These are phyloP conservation scores for Carassius carassius DNA, from an alignment of 2,113 vertebrate species.

Conservation along the genomic window DNA sequence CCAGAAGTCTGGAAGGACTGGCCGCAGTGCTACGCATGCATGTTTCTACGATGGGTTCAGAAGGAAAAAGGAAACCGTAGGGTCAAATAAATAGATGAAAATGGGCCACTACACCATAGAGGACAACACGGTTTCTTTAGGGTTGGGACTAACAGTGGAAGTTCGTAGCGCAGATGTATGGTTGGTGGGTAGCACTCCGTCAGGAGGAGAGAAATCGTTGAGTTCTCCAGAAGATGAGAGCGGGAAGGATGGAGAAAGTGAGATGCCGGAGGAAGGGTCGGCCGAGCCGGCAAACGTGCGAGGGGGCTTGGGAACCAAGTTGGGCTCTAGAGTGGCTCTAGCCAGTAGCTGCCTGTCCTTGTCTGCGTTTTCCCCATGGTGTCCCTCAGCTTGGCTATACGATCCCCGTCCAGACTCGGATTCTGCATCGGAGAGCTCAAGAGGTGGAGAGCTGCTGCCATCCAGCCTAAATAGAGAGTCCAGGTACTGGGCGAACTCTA, in stretches of 20 bases:
- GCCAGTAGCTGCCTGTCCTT: constrained; percentile 83
- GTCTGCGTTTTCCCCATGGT: constrained; percentile 79
- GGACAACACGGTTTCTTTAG: constrained; percentile 77
- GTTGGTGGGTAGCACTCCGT: constrained; percentile 77
- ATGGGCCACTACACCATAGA: constrained; percentile 73
- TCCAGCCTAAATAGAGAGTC: constrained; percentile 97
- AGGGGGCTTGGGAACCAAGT: constrained; percentile 94
- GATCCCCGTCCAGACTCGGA: constrained; percentile 78
- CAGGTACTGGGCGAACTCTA: constrained; percentile 97
- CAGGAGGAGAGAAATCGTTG: constrained; percentile 90
- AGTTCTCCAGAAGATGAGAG: constrained; percentile 96
- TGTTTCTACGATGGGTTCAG: constrained; percentile 69
- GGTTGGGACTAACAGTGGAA: constrained; percentile 84
- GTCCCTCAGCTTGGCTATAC: constrained; percentile 82
- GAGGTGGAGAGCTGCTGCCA: constrained; percentile 89
- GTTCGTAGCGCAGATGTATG: constrained; percentile 83
- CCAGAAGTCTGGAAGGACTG: constrained; percentile 41
- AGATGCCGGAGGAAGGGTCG: constrained; percentile 96
- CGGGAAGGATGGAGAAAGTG: constrained; percentile 93
- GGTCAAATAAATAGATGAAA: constrained; percentile 15
- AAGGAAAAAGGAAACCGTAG: constrained; percentile 30
- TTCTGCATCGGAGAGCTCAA: constrained; percentile 85
- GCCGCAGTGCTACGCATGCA: constrained; percentile 74
- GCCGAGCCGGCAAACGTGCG: constrained; percentile 91
- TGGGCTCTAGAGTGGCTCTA: constrained; percentile 93